Evolutionary conservation across 2,797 vertebrate species (phyloP).

Genomic region (Galagoides demidoff): DNA sequence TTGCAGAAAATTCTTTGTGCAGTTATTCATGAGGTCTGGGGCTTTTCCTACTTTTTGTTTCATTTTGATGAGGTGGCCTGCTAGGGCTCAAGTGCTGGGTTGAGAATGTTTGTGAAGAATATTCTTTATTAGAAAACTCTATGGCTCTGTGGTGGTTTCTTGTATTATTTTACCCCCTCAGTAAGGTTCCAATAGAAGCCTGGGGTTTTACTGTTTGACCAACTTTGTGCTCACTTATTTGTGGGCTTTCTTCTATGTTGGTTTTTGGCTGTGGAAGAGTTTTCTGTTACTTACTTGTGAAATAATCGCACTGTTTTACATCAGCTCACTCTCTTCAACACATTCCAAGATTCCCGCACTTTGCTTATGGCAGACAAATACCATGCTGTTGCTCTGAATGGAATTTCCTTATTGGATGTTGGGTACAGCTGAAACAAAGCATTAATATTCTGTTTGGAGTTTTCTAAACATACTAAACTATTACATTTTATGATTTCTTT

Average conservation of each 20-base stretch:
- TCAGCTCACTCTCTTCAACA: neutral
- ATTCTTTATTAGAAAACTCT: neutral
- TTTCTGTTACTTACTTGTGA: slow-evolving; percentile 23
- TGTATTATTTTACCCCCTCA: neutral
- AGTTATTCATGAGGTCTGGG: neutral
- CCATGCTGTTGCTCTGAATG: slow-evolving; percentile 33
- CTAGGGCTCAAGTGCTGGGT: neutral
- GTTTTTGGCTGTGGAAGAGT: slow-evolving; percentile 4
- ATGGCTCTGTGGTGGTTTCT: neutral
- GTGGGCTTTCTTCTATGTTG: neutral
- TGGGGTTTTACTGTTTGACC: slow-evolving; percentile 15
- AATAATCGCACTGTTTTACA: slow-evolving; percentile 50
- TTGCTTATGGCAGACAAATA: slow-evolving; percentile 8
- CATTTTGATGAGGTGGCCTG: neutral
- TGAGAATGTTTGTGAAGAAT: slow-evolving; percentile 42
- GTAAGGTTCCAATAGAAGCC: neutral
- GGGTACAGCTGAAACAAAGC: neutral
- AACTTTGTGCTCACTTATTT: slow-evolving; percentile 26
- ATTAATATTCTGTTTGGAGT: neutral
- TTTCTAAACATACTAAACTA: neutral
- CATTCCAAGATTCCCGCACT: neutral
- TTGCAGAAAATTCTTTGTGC: neutral
- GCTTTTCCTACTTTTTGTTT: neutral
- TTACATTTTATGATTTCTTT: neutral
- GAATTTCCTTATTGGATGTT: neutral